Evolutionary conservation across 2,113 vertebrate genomes (phyloP), one percentile per base, ranked within the genome.

Genomic region (Herpailurus yagouaroundi): DNA sequence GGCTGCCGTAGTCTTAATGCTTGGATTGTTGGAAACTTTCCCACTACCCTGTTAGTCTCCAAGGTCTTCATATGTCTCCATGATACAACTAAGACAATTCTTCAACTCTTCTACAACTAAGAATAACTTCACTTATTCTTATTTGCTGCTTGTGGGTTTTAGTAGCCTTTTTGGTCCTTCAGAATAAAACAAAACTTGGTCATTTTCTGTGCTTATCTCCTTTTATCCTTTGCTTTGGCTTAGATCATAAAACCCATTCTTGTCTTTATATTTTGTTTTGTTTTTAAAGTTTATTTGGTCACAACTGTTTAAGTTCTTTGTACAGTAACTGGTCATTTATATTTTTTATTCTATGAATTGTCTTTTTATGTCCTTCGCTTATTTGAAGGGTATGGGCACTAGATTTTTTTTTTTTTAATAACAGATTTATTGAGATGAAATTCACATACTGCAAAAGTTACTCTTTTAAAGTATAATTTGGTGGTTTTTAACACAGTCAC

Each of bases 171-270:
- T 93, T 95, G 12, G 21, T 81, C 45, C 25, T 50, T 88, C 36
- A 81, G 45, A 85, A 95, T 76, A 92, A 81, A 88, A 88, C 60
- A 94, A 94, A 95, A 77, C 77, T 73, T 52, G 45, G 36, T 80
- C 36, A 81, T 81, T 85, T 93, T 41, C 45, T 97, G 55, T 93
- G 36, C 21, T 92, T 50, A 1, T 48, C 29, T 94, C 33, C 79
- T 79, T 38, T 86, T 89, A 80, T 41, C 63, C 66, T 80, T 96
- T 80, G 45, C 50, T 95, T 89, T 93, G 41, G 23, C 50, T 60
- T 9, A 25, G 50, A 89, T 95, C 19, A n/a, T 60, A 94, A 96
- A 95, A 87, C 2, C 25, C 23, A 66, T 52, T 83, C 19, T 23
- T 84, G 18, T 82, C 15, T 38, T 48, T 55, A 23, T 68, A 64